Conservation (phyloP, 2,113 vertebrate genomes). For the Petroica traversi region DNA sequence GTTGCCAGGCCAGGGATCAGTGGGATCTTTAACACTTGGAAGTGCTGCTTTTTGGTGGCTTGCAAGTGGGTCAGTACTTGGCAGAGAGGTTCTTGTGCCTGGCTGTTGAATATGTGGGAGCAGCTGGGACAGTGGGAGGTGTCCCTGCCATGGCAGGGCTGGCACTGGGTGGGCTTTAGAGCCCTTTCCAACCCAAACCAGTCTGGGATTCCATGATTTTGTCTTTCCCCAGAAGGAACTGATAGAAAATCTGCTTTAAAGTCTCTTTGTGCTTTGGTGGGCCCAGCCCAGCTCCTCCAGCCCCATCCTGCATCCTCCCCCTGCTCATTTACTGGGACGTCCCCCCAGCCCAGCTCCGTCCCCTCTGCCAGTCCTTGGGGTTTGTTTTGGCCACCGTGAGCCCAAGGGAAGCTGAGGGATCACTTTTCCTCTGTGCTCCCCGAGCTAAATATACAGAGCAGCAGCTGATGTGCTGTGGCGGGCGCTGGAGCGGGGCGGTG, state of each 20-base stretch:
- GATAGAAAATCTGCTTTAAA: background rate
- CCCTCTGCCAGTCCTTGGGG: background rate
- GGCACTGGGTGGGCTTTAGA: background rate
- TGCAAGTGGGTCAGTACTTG: fast-evolving
- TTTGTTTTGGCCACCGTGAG: background rate
- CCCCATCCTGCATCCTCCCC: background rate
- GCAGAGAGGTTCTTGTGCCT: too few relatives aligned
- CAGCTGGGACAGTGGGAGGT: background rate
- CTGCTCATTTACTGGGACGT: fast-evolving
- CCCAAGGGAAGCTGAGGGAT: constrained; percentile 3
- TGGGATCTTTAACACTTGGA: background rate
- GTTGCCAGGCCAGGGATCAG: background rate
- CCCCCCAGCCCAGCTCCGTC: background rate
- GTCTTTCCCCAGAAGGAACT: background rate
- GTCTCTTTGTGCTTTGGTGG: background rate
- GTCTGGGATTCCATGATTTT: background rate
- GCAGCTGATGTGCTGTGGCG: constrained; percentile 62
- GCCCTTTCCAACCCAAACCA: background rate
- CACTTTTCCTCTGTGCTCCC: constrained; percentile 57
- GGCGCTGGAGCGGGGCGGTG: background rate
- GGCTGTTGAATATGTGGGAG: background rate
- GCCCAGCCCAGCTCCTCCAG: background rate
- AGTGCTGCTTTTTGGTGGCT: background rate
- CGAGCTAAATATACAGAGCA: constrained; percentile 72
- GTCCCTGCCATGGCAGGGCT: background rate